Evolutionary conservation across 2,888 invertebrate species (phyloP).

Genomic region (Cephus sareptanus): DNA sequence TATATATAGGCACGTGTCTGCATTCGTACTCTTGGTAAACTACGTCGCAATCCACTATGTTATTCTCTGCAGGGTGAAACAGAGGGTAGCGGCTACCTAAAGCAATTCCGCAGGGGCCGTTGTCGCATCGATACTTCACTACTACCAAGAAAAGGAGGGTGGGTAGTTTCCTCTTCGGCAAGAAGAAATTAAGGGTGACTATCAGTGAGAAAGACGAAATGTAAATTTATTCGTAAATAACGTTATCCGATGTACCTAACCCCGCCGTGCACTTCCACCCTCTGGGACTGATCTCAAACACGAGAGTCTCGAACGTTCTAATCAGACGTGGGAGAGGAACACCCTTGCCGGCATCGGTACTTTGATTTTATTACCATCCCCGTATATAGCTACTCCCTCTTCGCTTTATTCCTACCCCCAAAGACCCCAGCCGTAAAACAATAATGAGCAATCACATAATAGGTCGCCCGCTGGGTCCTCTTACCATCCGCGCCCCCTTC

Average conservation of each 20-base stretch:
- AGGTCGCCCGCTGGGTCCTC: constrained; percentile 27
- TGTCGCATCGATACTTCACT: neutral
- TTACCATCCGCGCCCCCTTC: constrained; percentile 16
- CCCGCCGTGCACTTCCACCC: neutral
- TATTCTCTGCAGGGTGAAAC: neutral
- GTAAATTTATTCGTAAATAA: neutral
- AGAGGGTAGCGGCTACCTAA: neutral
- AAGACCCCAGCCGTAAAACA: constrained; percentile 32
- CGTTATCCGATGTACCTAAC: too few relatives aligned
- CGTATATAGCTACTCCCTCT: constrained; percentile 1
- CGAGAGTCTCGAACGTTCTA: neutral
- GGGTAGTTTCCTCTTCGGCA: neutral
- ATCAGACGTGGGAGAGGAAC: neutral
- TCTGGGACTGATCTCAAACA: constrained; percentile 7
- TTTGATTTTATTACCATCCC: constrained; percentile 23
- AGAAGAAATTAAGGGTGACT: neutral
- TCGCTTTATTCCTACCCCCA: constrained; percentile 11
- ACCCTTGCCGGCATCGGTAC: constrained; percentile 11
- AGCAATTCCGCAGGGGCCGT: neutral
- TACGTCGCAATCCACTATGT: neutral
- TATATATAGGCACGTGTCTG: neutral
- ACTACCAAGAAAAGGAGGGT: too few relatives aligned
- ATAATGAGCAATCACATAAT: constrained; percentile 50
- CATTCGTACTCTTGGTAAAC: neutral
- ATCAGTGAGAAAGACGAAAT: neutral